Percentiles rank a stretch among this genome's conserved stretches.
phyloP scores from a whole-genome alignment of 2,797 vertebrate genomes.

The Carcharodon carcharias region DNA sequence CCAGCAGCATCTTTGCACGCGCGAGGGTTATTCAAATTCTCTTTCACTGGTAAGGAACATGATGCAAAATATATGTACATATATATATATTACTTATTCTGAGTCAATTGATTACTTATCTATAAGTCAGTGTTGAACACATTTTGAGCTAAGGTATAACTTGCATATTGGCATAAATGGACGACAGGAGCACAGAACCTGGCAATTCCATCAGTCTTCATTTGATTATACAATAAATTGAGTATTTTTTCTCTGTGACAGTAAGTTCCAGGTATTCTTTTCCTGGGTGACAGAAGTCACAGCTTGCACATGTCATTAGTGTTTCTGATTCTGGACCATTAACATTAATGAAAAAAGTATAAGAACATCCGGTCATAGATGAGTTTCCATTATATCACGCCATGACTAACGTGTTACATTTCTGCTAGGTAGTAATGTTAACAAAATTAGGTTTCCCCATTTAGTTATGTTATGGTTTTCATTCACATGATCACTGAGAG shows the following conservation, averaged over 20 bases:
- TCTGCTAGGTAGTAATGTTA: background rate
- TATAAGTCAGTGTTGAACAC: background rate
- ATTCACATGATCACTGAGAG: background rate
- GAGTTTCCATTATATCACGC: background rate
- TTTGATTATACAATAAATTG: background rate
- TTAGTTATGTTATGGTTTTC: background rate
- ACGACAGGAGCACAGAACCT: background rate
- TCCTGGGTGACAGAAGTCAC: background rate
- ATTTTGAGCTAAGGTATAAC: background rate
- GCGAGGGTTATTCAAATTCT: conserved; percentile 82
- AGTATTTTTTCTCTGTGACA: background rate
- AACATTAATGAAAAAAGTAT: background rate
- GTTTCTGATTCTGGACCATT: background rate
- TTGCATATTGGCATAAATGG: background rate
- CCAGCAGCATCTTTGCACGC: conserved; percentile 73
- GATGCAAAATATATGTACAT: background rate
- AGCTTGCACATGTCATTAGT: background rate
- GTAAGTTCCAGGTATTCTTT: background rate
- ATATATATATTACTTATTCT: background rate
- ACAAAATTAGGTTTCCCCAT: background rate
- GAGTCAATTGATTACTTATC: background rate
- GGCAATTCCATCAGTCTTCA: no score
- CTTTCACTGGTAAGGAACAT: conserved; percentile 72
- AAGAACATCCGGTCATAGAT: background rate
- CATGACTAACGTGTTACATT: background rate